Evolutionary conservation across 1,140 invertebrate species (phyloP).

Genomic region (Andrena cerasifolii): DNA sequence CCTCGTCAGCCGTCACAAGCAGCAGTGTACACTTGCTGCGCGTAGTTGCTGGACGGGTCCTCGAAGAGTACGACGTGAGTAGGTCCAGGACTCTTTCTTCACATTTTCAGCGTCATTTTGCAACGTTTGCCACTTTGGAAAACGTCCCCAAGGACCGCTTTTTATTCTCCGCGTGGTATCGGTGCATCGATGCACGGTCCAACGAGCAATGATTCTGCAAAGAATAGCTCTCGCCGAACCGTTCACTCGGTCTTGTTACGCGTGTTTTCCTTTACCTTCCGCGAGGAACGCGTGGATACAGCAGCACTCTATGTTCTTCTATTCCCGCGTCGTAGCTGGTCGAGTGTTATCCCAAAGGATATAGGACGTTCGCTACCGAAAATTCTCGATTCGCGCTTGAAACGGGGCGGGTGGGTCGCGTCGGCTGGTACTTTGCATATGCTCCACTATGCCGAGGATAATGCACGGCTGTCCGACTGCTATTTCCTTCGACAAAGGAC

Average conservation of each 20-base stretch:
- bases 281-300: conserved; percentile 1
- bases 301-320: not conserved
- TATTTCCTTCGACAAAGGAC: conserved; percentile 35
- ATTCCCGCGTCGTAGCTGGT: too few species aligned
- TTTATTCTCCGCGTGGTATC: conserved; percentile 9
- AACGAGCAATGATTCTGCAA: conserved; percentile 33
- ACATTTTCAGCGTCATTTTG: conserved; percentile 56
- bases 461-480: conserved; percentile 35
- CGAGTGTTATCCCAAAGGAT: not conserved
- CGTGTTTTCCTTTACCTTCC: conserved; percentile 36
- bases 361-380: conserved; percentile 45
- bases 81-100: conserved; percentile 28
- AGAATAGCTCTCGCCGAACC: not conserved
- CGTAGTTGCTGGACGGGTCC: not conserved
- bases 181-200: conserved; percentile 33
- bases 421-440: conserved; percentile 57
- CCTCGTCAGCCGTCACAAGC: conserved; percentile 36
- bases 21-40: conserved; percentile 7
- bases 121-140: conserved; percentile 21
- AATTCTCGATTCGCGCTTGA: conserved; percentile 45
- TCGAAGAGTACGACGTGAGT: not conserved
- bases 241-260: conserved; percentile 4
- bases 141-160: conserved; percentile 26
- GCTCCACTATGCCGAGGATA: conserved; percentile 50
- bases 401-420: too few species aligned